Base-by-base conservation (phyloP, 2,888 invertebrate species). In the Exephanes ischioxanthus region DNA sequence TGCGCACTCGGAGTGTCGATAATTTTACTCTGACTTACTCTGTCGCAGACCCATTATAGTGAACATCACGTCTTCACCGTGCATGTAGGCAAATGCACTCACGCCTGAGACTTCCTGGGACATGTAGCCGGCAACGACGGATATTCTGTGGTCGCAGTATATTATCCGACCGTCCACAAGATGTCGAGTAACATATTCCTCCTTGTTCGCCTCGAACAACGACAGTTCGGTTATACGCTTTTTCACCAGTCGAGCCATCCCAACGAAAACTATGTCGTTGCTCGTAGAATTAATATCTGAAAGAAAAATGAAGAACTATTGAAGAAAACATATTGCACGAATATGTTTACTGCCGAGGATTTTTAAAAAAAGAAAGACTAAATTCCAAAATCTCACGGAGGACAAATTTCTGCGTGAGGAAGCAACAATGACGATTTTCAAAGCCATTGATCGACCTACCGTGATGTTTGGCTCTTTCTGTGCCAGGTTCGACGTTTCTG, bases 101-200 rank as follows among this genome's bases (percentile, higher is more conserved):
- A 96, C 95, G n/a, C 98, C 98, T 11, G 97, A 96, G 0, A 98
- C 97, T 94, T 99, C 98, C 89, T 97, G 97, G 14, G 97, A 97
- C 96, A 98, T 96, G 92, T 98, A 98, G 3, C 98, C 98, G 78
- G 97, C 97, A 16, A 98, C 97, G 83, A 97, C 95, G 7, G 98
- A 97, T 92, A 98, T 98, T 92, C 98, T 96, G 93, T 98, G 98
- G 93, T 99, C 99, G 93, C 97, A 97, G 92, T 97, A 98, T 72
- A 98, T 96, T 88, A 99, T 98, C 68, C 97, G 96, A 0, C 98
- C 98, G 94, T 98, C 98, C 76, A 98, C 96, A 80, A 97, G 95
- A 94, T 99, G 98, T 88, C 98, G 95, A 0, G 98, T 98, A 92
- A 97, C 96, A 94, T 98, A 99, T 93, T 98, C 98, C 91, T 98